Evolutionary conservation across 2,113 vertebrate genomes (phyloP), one percentile per base, ranked within the genome.

Genomic region (Epinephelus lanceolatus): DNA sequence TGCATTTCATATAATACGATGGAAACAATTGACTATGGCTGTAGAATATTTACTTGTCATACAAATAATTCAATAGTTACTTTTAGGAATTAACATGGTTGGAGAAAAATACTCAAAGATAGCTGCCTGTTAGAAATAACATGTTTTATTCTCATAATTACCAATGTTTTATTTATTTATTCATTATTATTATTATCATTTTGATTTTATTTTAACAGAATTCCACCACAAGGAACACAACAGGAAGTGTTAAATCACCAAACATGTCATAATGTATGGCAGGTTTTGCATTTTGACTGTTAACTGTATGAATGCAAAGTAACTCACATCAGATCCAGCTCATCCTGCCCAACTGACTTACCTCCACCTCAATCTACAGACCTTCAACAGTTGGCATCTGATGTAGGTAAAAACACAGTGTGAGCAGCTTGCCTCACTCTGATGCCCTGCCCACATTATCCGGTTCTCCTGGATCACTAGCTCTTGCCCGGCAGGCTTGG

Each of bases 391-490:
- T 81, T 94, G 94, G 85, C 86, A 92, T 91, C 92, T 95, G 92
- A 95, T 93, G 94, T 92, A 93, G 78, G 88, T 90, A 93, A 95
- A 94, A 90, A 94, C 93, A 95, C 92, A 93, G 72, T 94, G 90
- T 91, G 86, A 93, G 89, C 92, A 89, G 90, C 93, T 95, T 96
- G 93, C 95, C 95, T 95, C 91, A 80, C 86, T 94, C 83, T 93
- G 93, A 86, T 94, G 91, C 23, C 93, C 91, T 23, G 88, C 87
- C 94, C 94, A 96, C 5, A 93, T 87, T 67, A 94, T 93, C 68
- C 49, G 78, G 75, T 92, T 82, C 51, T 95, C 90, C 76, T 94
- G 75, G 84, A 96, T 94, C 81, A 93, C 68, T 83, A 96, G 93
- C 73, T 95, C 94, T 61, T 93, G 82, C 74, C 95, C 93, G 14